Evolutionary conservation across 2,888 invertebrate genomes (phyloP).

Genomic region (Chymomyza caudatula): DNA sequence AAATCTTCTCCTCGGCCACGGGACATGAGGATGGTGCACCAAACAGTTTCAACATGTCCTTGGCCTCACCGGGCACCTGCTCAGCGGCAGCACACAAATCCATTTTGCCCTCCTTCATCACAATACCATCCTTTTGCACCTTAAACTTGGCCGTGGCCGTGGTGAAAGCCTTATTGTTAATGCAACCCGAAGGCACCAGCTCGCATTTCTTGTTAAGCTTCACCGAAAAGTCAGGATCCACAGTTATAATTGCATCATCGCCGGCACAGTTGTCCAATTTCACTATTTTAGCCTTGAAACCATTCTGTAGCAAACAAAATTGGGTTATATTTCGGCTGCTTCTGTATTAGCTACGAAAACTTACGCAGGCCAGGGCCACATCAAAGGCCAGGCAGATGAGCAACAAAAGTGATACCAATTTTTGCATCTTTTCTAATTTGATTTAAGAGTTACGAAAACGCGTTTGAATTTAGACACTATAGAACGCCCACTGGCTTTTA

Average conservation of each 20-base stretch:
- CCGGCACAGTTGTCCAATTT: slow-evolving; percentile 75
- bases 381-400: slow-evolving; percentile 40
- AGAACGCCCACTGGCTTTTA: slow-evolving; percentile 39
- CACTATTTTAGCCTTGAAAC: slow-evolving; percentile 73
- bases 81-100: slow-evolving; percentile 77
- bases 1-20: slow-evolving; percentile 75
- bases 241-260: slow-evolving; percentile 58
- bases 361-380: slow-evolving; percentile 69
- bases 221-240: slow-evolving; percentile 67
- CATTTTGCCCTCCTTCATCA: slow-evolving; percentile 76
- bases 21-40: slow-evolving; percentile 78
- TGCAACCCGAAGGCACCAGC: slow-evolving; percentile 77
- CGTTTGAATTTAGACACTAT: neutral
- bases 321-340: no score
- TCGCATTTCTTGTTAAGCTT: slow-evolving; percentile 78
- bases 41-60: slow-evolving; percentile 73
- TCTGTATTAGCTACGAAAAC: slow-evolving; percentile 33
- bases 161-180: slow-evolving; percentile 76
- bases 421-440: slow-evolving; percentile 38
- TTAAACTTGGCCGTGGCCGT: slow-evolving; percentile 76
- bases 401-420: slow-evolving; percentile 31
- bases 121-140: slow-evolving; percentile 77
- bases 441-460: neutral
- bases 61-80: slow-evolving; percentile 56
- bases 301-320: slow-evolving; percentile 66